These are phyloP conservation scores for Drosophila subpulchrella DNA, from an alignment of 1,140 invertebrate genomes.

Conservation along the genomic window DNA sequence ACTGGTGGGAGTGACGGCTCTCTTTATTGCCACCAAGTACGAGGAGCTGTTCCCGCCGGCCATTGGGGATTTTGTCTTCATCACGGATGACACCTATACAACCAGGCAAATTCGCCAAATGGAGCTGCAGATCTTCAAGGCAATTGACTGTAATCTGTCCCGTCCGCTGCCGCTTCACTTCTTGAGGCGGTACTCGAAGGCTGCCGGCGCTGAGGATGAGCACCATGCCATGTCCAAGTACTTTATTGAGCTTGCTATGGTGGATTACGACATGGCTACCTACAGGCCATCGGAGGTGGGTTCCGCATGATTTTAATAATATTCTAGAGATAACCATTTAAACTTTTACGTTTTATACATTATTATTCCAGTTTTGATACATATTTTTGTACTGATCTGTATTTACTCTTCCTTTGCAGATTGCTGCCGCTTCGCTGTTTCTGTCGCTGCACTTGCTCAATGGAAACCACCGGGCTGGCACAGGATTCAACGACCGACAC, in stretches of 20 bases:
- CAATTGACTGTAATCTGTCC: conserved; percentile 92
- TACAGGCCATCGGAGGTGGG: conserved; percentile 90
- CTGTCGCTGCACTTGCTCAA: conserved; percentile 86
- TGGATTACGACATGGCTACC: conserved; percentile 93
- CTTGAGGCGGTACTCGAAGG: conserved; percentile 89
- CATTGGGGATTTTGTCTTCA: conserved; percentile 95
- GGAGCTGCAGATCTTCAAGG: conserved; percentile 92
- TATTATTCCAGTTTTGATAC: no score
- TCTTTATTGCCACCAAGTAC: conserved; percentile 97
- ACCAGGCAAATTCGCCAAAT: conserved; percentile 92
- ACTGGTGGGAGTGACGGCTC: conserved; percentile 94
- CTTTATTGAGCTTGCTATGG: conserved; percentile 93
- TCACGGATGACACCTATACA: conserved; percentile 95
- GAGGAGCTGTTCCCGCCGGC: conserved; percentile 97
- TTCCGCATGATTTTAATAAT: background rate
- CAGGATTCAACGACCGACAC: conserved; percentile 78
- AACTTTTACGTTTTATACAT: no score
- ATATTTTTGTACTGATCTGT: no score
- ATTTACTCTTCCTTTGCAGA: conserved; percentile 25
- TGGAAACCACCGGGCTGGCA: conserved; percentile 68
- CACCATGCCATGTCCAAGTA: conserved; percentile 97
- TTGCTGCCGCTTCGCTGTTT: conserved; percentile 86
- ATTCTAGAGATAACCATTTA: no score
- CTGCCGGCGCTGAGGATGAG: conserved; percentile 87
- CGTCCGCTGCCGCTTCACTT: conserved; percentile 95